Evolutionary conservation across 2,888 invertebrate species (phyloP), one percentile per base, ranked within the genome.

Genomic region (Aspidapion aeneum): DNA sequence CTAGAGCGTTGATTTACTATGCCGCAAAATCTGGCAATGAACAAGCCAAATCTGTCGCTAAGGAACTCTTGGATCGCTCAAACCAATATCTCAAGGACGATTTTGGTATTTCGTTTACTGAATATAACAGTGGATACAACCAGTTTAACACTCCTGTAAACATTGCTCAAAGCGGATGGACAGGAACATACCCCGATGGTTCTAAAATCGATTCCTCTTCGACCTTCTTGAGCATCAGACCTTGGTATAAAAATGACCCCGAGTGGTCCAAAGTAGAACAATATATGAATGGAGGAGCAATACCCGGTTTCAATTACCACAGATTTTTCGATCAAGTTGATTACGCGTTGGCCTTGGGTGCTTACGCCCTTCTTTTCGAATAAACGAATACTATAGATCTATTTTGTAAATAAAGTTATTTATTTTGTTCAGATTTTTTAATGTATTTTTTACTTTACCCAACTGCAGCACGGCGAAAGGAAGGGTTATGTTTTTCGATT

Each of bases 321-420:
- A 63, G 71, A 48, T 72, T 72, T 63, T 71, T 70, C 68, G 68
- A 70, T 19, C 71, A 72, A 51, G 66, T 71, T 54, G 71, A 71
- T 57, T 61, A 70, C 17, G 72, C 72, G 1, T 60, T 72, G 9
- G 66, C 69, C 2, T 50, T 65, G 19, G 71, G 69, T 49, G 65
- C 68, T 49, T 72, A 71, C 55, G 67, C 65, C 21, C 54, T 72
- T 48, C 62, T 72, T 18, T 72, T 71, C 49, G 55, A 70, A n/a
- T n/a, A n/a, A n/a, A n/a, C n/a, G n/a, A n/a, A n/a, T n/a, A n/a
- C n/a, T n/a, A n/a, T n/a, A n/a, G n/a, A n/a, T n/a, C n/a, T n/a
- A n/a, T n/a, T n/a, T n/a, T n/a, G n/a, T n/a, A n/a, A n/a, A n/a
- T n/a, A n/a, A n/a, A n/a, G n/a, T n/a, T n/a, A n/a, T n/a, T n/a